A percentile compares a stretch with the other conserved stretches of the same genome.
Evolutionary conservation across 2,888 invertebrate genomes (phyloP).

Genomic region (Ectemnius lituratus): DNA sequence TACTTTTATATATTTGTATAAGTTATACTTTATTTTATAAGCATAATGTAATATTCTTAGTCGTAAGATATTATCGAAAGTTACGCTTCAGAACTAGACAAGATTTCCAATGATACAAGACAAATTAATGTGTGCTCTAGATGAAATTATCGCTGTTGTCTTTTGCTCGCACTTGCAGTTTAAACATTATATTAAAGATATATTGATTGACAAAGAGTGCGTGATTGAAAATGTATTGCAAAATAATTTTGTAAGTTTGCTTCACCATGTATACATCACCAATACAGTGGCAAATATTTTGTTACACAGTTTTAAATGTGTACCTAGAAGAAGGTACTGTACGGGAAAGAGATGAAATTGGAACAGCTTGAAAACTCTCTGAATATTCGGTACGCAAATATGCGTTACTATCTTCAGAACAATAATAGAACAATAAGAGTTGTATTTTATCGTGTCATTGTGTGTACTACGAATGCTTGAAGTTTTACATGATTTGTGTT

Average conservation of each 20-base stretch:
- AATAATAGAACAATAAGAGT: slow-evolving; percentile 26
- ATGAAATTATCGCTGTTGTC: slow-evolving; percentile 36
- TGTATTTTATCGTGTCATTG: slow-evolving; percentile 10
- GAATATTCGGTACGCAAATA: slow-evolving; percentile 18
- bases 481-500: slow-evolving; percentile 9
- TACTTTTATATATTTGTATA: slow-evolving; percentile 28
- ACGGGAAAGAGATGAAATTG: slow-evolving; percentile 12
- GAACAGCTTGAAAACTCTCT: slow-evolving; percentile 19
- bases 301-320: slow-evolving; percentile 19
- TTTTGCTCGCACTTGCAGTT: slow-evolving; percentile 47
- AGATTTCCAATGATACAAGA: slow-evolving; percentile 30
- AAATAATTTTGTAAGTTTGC: slow-evolving; percentile 16
- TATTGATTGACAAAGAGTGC: slow-evolving; percentile 22
- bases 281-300: slow-evolving; percentile 8
- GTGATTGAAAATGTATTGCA: slow-evolving; percentile 15
- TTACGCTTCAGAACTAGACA: slow-evolving; percentile 42
- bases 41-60: slow-evolving; percentile 23
- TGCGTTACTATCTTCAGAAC: slow-evolving; percentile 20
- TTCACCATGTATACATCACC: not conserved
- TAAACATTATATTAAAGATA: slow-evolving; percentile 24
- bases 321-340: slow-evolving; percentile 31
- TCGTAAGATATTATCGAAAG: slow-evolving; percentile 26
- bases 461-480: slow-evolving; percentile 10
- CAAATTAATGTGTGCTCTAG: slow-evolving; percentile 33
- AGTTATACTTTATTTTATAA: slow-evolving; percentile 27